Base-by-base conservation (phyloP, 2,888 invertebrate species). In the Diaperis boleti region DNA sequence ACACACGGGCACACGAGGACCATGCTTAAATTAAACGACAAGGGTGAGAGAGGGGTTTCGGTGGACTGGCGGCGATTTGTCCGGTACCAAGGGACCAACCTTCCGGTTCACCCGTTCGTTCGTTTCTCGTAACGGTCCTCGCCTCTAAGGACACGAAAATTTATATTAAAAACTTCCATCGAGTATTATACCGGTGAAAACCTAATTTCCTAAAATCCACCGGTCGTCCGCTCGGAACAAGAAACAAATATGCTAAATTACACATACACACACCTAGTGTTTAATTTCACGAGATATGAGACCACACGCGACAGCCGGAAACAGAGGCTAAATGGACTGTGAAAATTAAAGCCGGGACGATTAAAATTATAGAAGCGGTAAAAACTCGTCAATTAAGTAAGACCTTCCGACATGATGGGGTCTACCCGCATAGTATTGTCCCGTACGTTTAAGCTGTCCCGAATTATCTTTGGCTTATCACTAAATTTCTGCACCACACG, bases 41-140 rank as follows among this genome's bases (percentile, higher is more conserved):
- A 45, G 47, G 35, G 39, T 41, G 20, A 54, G 59, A 65, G n/a
- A n/a, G n/a, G 62, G 65, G 66, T 64, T 65, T 64, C 42, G 31
- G 42, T 13, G 26, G 55, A 42, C 55, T 68, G 66, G 61, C 56
- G 67, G 65, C 68, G 66, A 70, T 70, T 67, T 67, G 70, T 69
- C 66, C 62, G 54, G 60, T 44, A 54, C 65, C 59, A 60, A 45
- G 61, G 66, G 66, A 68, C 67, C 65, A 67, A 52, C 65, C 44
- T 44, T 20, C 44, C 44, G 55, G 55, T 14, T 54, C 54, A 22
- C 26, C 42, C 18, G 26, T 45, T 15, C 22, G 45, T 45, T 47
- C 6, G 47, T 7, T 10, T 26, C 26, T 26, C 31, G 39, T 33
- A 55, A 55, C 55, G 18, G 44, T 33, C 20, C 42, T 42, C 44